Conservation (phyloP, 2,113 vertebrate genomes). For the Mungos mungo region DNA sequence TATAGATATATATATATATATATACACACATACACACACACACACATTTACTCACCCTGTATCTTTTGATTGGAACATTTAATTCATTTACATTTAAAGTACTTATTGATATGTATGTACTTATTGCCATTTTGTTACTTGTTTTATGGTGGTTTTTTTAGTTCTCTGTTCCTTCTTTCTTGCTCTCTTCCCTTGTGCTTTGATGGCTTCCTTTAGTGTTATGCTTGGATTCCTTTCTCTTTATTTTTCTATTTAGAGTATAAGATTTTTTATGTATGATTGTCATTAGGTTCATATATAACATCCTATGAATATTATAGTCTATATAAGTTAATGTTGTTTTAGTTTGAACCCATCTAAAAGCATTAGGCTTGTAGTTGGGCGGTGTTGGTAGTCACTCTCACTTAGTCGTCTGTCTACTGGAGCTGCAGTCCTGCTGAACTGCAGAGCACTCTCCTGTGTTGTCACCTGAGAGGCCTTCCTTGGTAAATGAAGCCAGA, state of each 20-base stretch:
- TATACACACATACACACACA: too few species aligned
- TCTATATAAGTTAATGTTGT: not conserved
- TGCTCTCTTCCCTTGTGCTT: not conserved
- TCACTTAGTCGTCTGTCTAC: not conserved
- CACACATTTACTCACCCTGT: not conserved
- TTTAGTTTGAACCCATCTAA: not conserved
- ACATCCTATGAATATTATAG: not conserved
- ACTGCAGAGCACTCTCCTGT: not conserved
- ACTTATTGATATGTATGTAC: not conserved
- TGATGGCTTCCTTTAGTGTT: not conserved
- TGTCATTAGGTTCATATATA: not conserved
- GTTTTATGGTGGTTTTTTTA: not conserved
- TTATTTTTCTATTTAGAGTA: not conserved
- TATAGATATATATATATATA: too few species aligned
- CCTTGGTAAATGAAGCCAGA: not conserved
- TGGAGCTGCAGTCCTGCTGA: not conserved
- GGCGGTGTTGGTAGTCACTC: not conserved
- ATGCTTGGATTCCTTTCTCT: not conserved
- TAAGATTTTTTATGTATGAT: not conserved
- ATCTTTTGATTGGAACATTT: not conserved
- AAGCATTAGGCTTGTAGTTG: not conserved
- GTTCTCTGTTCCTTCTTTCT: not conserved
- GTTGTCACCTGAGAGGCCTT: not conserved
- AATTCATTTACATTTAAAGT: not conserved
- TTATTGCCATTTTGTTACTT: not conserved